Evolutionary conservation across 2,797 vertebrate genomes (phyloP).

Genomic region (Mus spretus): DNA sequence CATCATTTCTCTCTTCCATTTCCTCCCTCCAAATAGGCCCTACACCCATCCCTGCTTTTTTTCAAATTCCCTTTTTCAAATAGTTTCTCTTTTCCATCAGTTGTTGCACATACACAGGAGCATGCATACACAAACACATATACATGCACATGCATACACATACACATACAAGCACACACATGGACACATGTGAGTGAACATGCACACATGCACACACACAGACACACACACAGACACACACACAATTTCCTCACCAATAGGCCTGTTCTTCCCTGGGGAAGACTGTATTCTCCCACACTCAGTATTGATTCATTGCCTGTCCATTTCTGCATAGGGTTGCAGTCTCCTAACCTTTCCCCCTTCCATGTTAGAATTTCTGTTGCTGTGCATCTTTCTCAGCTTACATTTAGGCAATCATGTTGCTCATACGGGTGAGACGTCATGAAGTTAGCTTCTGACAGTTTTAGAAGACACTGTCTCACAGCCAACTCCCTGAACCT

Average conservation of each 20-base stretch:
- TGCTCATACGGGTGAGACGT: not conserved
- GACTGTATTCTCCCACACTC: not conserved
- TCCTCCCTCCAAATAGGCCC: not conserved
- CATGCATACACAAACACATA: not conserved
- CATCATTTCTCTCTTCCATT: not conserved
- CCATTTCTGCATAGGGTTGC: no score
- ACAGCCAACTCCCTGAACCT: not conserved
- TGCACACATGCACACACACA: not conserved
- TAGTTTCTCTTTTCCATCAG: not conserved
- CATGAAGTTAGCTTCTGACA: not conserved
- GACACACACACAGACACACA: not conserved
- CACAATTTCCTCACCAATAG: not conserved
- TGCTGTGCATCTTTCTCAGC: not conserved
- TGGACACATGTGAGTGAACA: not conserved
- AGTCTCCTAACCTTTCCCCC: not conserved
- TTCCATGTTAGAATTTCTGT: not conserved
- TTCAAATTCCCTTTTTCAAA: not conserved
- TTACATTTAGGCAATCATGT: no score
- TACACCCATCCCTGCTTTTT: not conserved
- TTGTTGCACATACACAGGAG: not conserved
- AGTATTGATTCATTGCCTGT: not conserved
- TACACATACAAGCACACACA: not conserved
- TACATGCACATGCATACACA: no score
- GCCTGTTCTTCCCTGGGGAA: not conserved
- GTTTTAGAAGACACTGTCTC: not conserved